Evolutionary conservation across 2,888 invertebrate species (phyloP).

Genomic region (Patella ulyssiponensis): DNA sequence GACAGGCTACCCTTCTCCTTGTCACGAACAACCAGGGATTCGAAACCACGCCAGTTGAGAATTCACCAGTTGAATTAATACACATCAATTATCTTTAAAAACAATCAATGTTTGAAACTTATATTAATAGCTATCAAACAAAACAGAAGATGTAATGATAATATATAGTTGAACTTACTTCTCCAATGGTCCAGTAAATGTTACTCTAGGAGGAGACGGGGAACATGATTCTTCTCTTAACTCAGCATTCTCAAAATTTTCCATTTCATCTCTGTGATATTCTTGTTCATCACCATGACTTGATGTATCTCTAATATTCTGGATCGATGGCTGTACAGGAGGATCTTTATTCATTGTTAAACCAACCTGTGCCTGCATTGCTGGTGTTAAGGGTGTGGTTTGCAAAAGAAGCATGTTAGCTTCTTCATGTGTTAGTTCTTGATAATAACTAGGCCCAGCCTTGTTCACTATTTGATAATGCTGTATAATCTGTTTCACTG

Average conservation of each 20-base stretch:
- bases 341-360: background rate
- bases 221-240: conserved; percentile 35
- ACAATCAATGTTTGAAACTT: conserved; percentile 29
- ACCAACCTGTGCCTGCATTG: conserved; percentile 22
- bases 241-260: conserved; percentile 17
- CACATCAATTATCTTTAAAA: conserved; percentile 4
- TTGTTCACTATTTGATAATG: conserved; percentile 29
- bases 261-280: background rate
- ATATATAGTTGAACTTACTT: conserved; percentile 43
- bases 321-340: background rate
- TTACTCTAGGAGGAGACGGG: conserved; percentile 56
- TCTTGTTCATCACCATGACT: background rate
- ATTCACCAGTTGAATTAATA: background rate
- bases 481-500: conserved; percentile 31
- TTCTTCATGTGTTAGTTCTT: conserved; percentile 82
- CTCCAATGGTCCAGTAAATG: conserved; percentile 52
- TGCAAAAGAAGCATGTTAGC: conserved; percentile 87
- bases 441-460: conserved; percentile 57
- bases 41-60: no score
- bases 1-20: conserved; percentile 12
- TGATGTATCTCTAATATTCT: background rate
- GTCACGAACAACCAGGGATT: no score
- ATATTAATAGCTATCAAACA: background rate
- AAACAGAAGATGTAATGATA: background rate
- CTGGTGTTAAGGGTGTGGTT: conserved; percentile 78